Evolutionary conservation across 2,797 vertebrate genomes (phyloP), one percentile per base, ranked within the genome.

Genomic region (Poecilia wingei): DNA sequence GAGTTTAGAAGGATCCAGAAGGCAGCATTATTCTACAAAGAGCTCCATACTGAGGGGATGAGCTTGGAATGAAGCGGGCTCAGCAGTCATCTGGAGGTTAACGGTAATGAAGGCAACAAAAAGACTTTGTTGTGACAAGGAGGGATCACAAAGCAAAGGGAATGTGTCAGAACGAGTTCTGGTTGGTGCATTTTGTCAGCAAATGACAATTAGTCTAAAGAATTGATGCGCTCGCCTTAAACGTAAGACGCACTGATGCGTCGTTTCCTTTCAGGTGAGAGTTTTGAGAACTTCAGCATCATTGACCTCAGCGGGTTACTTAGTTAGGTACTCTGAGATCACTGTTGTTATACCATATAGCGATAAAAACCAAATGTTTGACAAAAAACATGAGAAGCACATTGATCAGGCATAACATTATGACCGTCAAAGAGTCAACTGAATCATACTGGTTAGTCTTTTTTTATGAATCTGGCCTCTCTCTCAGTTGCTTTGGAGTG

Each of bases 21-120:
- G 20, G 39, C 41, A 51, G 13, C 5, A 2, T 80, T 71, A 81
- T 75, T 80, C 79, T n/a, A 13, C 61, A 33, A 83, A 81, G 82
- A 77, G 78, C 61, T 70, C 20, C 79, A 69, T 77, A 47, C 82
- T 79, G 82, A 82, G 89, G 83, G 82, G 83, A 91, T 84, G 83
- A 89, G 84, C 75, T 81, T 61, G 80, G 77, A 83, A 80, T 73
- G 49, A 80, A 72, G 13, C 43, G 33, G 66, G 69, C 74, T 86
- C 75, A 49, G 82, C 79, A 33, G 79, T 80, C 75, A 83, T 87
- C 76, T 68, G 13, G 41, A 81, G 83, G 68, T 79, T 81, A 81
- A 22, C 18, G 33, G 39, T 25, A 25, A 22, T 1, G n/a, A 18
- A 74, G 61, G 55, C 61, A 45, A 55, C 79, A 31, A 49, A 76